Evolutionary conservation across 1,140 invertebrate genomes (phyloP).

Genomic region (Planococcus citri): DNA sequence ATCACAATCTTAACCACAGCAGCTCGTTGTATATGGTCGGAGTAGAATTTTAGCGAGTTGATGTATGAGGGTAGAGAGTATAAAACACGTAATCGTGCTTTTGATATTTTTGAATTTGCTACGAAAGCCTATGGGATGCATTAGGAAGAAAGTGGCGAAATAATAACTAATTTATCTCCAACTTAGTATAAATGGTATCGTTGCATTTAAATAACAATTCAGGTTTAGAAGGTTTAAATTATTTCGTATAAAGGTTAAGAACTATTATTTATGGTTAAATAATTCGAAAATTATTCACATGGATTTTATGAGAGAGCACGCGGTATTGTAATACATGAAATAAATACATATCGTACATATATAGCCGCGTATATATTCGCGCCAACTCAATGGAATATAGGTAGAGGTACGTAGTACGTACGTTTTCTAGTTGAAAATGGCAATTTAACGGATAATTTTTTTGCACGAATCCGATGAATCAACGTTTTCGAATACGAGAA

Average conservation of each 20-base stretch:
- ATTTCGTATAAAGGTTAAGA: not conserved
- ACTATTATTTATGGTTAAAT: not conserved
- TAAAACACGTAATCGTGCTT: not conserved
- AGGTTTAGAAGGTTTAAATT: not conserved
- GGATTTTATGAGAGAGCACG: not conserved
- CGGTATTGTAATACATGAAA: not conserved
- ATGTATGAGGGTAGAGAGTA: not conserved
- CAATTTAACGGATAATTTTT: too few relatives aligned
- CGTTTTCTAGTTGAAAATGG: too few relatives aligned
- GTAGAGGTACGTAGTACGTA: too few relatives aligned
- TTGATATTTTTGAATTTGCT: not conserved
- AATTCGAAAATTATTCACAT: not conserved
- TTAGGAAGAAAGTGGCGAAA: not conserved
- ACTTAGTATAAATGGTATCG: not conserved
- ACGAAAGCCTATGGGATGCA: not conserved
- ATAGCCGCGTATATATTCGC: too few relatives aligned
- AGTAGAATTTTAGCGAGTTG: not conserved
- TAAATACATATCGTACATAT: too few relatives aligned
- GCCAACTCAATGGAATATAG: too few relatives aligned
- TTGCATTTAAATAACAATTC: conserved; percentile 4
- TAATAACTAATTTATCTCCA: not conserved
- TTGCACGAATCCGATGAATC: too few relatives aligned
- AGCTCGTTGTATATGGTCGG: not conserved
- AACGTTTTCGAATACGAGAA: too few relatives aligned
- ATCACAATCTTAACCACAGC: not conserved